Evolutionary conservation across 1,140 invertebrate species (phyloP).

Genomic region (Sesamia nonagrioides): DNA sequence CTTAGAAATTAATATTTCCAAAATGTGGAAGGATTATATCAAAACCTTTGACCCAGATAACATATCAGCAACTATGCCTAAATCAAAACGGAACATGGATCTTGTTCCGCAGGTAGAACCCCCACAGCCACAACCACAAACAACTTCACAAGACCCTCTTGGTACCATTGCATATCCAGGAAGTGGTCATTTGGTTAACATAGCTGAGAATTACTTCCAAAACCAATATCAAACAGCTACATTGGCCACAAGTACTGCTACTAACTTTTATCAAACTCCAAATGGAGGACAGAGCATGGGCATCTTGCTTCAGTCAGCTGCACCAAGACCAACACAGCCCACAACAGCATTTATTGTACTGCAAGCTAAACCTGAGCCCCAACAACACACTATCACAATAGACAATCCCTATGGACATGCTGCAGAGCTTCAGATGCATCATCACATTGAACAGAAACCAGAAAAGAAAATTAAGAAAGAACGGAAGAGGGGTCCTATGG

Average conservation of each 20-base stretch:
- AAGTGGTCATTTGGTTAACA: slow-evolving; percentile 84
- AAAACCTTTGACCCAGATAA: slow-evolving; percentile 87
- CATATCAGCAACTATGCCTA: slow-evolving; percentile 81
- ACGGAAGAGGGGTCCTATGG: slow-evolving; percentile 81
- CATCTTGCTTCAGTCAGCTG: slow-evolving; percentile 76
- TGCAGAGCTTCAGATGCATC: slow-evolving; percentile 56
- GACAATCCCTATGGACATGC: slow-evolving; percentile 68
- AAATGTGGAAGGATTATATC: slow-evolving; percentile 88
- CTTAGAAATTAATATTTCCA: slow-evolving; percentile 88
- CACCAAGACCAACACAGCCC: slow-evolving; percentile 72
- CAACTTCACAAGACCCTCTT: slow-evolving; percentile 69
- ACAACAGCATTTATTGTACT: slow-evolving; percentile 79
- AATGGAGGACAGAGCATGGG: slow-evolving; percentile 79
- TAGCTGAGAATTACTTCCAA: slow-evolving; percentile 86
- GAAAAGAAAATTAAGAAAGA: slow-evolving; percentile 73
- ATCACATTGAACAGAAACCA: slow-evolving; percentile 68
- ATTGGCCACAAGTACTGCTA: slow-evolving; percentile 64
- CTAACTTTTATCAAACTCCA: slow-evolving; percentile 82
- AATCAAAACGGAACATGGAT: slow-evolving; percentile 79
- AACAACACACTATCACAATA: slow-evolving; percentile 68
- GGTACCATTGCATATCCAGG: slow-evolving; percentile 80
- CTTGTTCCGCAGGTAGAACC: slow-evolving; percentile 62
- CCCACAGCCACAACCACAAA: slow-evolving; percentile 60
- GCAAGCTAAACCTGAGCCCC: slow-evolving; percentile 80
- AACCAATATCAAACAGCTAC: slow-evolving; percentile 80